Evolutionary conservation across 2,888 invertebrate species (phyloP).

Genomic region (Diaphora mendica): DNA sequence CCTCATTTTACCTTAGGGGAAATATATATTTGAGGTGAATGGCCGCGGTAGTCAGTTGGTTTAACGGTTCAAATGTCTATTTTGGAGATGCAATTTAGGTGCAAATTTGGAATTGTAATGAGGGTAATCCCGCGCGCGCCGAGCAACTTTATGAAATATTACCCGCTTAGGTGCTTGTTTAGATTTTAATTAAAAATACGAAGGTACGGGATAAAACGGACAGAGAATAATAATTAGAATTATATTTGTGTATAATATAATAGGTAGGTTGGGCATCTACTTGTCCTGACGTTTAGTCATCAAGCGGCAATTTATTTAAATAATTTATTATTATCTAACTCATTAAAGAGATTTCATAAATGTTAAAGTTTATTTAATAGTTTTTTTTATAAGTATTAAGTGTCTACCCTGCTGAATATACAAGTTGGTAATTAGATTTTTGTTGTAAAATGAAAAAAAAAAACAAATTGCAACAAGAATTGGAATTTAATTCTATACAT

Average conservation of each 20-base stretch:
- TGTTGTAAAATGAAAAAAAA: background rate
- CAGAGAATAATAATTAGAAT: background rate
- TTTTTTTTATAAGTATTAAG: background rate
- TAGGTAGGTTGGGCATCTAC: background rate
- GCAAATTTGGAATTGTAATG: slow-evolving; percentile 54
- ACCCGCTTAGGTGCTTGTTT: slow-evolving; percentile 29
- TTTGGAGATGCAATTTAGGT: slow-evolving; percentile 59
- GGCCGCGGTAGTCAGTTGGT: slow-evolving; percentile 65
- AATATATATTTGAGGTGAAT: slow-evolving; percentile 82
- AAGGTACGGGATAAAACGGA: background rate
- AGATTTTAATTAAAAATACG: slow-evolving; percentile 39
- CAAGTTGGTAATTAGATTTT: background rate
- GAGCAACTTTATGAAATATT: slow-evolving; percentile 52
- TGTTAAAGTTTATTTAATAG: background rate
- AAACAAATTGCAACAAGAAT: background rate
- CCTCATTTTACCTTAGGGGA: slow-evolving; percentile 79
- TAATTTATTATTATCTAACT: background rate
- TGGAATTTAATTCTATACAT: slow-evolving; percentile 32
- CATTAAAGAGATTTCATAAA: background rate
- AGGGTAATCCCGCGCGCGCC: slow-evolving; percentile 39
- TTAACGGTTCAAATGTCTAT: slow-evolving; percentile 55
- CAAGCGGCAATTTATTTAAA: background rate
- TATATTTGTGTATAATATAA: background rate
- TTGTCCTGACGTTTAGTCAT: background rate
- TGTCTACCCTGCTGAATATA: background rate